Conservation (phyloP, 2,113 vertebrate species). For the Lipophrys pholis region DNA sequence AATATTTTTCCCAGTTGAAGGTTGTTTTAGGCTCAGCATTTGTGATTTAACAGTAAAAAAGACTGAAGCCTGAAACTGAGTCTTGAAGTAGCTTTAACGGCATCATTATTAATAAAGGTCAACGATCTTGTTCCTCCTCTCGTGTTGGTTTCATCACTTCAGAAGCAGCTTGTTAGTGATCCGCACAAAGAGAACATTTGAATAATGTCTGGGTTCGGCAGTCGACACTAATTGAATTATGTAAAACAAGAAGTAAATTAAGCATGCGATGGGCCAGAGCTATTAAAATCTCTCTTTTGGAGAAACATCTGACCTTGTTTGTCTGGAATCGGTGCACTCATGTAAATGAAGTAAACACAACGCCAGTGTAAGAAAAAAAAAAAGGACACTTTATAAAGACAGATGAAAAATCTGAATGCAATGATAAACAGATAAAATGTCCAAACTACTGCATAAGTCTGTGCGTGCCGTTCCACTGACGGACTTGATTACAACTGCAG, state of each 20-base stretch:
- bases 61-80: too few relatives aligned
- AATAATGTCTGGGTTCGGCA: not conserved
- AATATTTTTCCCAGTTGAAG: too few relatives aligned
- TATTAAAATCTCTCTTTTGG: not conserved
- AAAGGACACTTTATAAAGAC: slow-evolving; percentile 17
- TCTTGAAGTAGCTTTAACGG: too few relatives aligned
- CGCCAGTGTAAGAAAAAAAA: slow-evolving; percentile 11
- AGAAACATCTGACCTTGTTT: slow-evolving; percentile 1
- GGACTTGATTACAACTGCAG: not conserved
- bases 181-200: slow-evolving; percentile 4
- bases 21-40: too few relatives aligned
- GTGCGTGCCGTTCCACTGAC: slow-evolving; percentile 2
- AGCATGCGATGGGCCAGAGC: not conserved
- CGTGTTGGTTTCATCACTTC: not conserved
- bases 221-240: not conserved
- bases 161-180: not conserved
- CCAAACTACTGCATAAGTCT: slow-evolving; percentile 2
- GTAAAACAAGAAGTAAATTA: not conserved
- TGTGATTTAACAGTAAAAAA: too few relatives aligned
- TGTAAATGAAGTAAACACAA: slow-evolving; percentile 26
- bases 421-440: slow-evolving; percentile 14
- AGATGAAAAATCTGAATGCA: slow-evolving; percentile 3
- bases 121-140: too few relatives aligned
- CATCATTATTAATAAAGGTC: too few relatives aligned
- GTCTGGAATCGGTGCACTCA: not conserved